These are phyloP conservation scores for Himantopus leucocephalus DNA, from an alignment of 2,113 vertebrate species.

Conservation along the genomic window DNA sequence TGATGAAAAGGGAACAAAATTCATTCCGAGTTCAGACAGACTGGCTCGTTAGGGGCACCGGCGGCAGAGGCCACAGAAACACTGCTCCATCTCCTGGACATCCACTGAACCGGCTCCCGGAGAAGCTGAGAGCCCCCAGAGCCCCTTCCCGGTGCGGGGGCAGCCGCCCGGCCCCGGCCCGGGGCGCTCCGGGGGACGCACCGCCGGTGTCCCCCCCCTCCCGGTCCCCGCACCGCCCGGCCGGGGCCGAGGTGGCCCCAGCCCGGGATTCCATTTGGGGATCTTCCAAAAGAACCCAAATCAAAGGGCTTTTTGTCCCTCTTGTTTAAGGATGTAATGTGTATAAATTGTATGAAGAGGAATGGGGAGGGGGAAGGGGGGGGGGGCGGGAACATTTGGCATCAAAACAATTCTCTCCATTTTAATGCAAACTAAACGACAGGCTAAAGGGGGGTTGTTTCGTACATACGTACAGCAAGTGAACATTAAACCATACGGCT, in stretches of 20 bases:
- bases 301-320: conserved; percentile 14
- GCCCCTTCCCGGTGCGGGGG: neutral
- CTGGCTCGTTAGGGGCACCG: conserved; percentile 74
- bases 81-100: conserved; percentile 75
- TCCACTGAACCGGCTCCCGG: neutral
- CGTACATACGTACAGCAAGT: conserved; percentile 39
- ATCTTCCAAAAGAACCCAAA: conserved; percentile 5
- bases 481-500: conserved; percentile 54
- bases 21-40: conserved; percentile 86
- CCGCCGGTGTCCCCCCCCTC: too few species aligned
- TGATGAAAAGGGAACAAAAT: conserved; percentile 92
- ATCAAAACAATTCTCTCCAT: conserved; percentile 53
- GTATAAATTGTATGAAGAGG: conserved; percentile 19
- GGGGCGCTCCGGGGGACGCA: too few species aligned
- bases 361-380: neutral
- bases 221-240: fast-evolving
- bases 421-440: conserved; percentile 60
- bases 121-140: neutral
- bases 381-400: conserved; percentile 29
- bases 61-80: conserved; percentile 57
- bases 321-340: conserved; percentile 16
- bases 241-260: neutral
- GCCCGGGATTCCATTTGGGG: neutral
- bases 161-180: too few species aligned
- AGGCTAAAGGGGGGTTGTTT: conserved; percentile 44